These are phyloP conservation scores for Tyria jacobaeae DNA, from an alignment of 2,888 invertebrate species.

Conservation along the genomic window DNA sequence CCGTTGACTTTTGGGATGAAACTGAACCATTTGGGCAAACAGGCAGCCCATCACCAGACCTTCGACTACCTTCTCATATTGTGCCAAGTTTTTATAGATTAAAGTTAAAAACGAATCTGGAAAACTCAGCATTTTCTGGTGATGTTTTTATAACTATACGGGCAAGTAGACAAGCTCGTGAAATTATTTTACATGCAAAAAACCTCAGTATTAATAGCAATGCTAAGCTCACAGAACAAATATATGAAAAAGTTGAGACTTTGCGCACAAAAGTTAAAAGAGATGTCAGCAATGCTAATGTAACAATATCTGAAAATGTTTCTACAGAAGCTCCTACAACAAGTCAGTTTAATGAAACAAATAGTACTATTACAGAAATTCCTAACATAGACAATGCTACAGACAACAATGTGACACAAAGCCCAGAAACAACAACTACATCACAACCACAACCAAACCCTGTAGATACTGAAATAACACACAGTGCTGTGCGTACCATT, in stretches of 20 bases:
- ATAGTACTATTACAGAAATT: slow-evolving; percentile 11
- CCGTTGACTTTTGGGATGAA: slow-evolving; percentile 76
- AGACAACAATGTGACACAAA: slow-evolving; percentile 31
- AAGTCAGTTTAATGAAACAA: slow-evolving; percentile 22
- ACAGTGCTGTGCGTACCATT: slow-evolving; percentile 72
- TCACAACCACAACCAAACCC: slow-evolving; percentile 30
- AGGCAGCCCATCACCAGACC: slow-evolving; percentile 63
- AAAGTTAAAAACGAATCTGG: slow-evolving; percentile 83
- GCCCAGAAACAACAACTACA: slow-evolving; percentile 26
- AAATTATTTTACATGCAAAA: slow-evolving; percentile 85
- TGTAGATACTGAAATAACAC: slow-evolving; percentile 71
- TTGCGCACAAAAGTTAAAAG: slow-evolving; percentile 61
- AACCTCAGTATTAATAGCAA: slow-evolving; percentile 71
- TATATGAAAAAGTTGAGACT: slow-evolving; percentile 73
- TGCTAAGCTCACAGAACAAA: slow-evolving; percentile 78
- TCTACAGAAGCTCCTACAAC: slow-evolving; percentile 29
- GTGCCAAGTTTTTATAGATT: slow-evolving; percentile 87
- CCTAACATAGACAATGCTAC: slow-evolving; percentile 17
- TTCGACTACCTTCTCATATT: slow-evolving; percentile 79
- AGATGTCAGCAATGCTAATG: slow-evolving; percentile 41
- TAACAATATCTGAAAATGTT: slow-evolving; percentile 29
- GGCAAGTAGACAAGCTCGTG: slow-evolving; percentile 68
- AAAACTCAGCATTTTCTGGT: slow-evolving; percentile 74
- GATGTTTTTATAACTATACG: slow-evolving; percentile 81
- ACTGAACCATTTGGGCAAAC: slow-evolving; percentile 72